phyloP scores from a whole-genome alignment of 2,113 vertebrate genomes.

The Campylomormyrus numenius region DNA sequence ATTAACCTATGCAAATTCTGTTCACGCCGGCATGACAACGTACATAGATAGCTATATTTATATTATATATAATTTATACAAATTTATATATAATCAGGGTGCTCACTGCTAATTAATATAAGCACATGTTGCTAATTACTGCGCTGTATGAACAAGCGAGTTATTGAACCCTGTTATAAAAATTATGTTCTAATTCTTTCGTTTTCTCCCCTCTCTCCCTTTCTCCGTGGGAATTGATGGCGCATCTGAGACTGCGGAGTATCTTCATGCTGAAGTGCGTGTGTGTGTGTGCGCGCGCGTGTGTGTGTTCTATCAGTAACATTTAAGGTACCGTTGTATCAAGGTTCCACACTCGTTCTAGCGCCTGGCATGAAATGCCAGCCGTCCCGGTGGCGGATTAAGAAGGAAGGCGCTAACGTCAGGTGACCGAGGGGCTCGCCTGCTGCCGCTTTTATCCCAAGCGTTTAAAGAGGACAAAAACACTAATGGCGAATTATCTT shows the following conservation, averaged over 20 bases:
- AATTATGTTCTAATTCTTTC: conserved; percentile 42
- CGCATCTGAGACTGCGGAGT: not conserved
- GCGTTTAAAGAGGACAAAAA: not conserved
- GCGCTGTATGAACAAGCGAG: conserved; percentile 75
- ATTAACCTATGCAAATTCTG: conserved; percentile 76
- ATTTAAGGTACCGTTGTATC: not conserved
- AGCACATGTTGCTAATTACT: conserved; percentile 87
- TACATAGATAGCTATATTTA: not conserved
- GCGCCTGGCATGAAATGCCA: not conserved
- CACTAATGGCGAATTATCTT: not conserved
- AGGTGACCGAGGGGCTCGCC: not conserved
- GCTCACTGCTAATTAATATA: conserved; percentile 94
- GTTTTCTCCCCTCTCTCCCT: conserved; percentile 12
- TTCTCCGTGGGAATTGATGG: not conserved
- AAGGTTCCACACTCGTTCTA: not conserved
- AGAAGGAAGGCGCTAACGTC: not conserved
- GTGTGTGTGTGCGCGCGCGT: too few species aligned
- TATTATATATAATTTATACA: conserved; percentile 10
- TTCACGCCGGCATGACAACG: conserved; percentile 50
- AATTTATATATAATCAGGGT: conserved; percentile 92
- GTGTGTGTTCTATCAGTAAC: not conserved
- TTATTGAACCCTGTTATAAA: conserved; percentile 64
- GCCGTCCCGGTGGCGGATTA: not conserved
- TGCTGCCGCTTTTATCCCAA: not conserved
- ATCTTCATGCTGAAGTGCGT: not conserved